A percentile compares a stretch with the other conserved stretches of the same genome.
Conservation (phyloP, 2,797 vertebrate species). For the Hydrophis major region DNA sequence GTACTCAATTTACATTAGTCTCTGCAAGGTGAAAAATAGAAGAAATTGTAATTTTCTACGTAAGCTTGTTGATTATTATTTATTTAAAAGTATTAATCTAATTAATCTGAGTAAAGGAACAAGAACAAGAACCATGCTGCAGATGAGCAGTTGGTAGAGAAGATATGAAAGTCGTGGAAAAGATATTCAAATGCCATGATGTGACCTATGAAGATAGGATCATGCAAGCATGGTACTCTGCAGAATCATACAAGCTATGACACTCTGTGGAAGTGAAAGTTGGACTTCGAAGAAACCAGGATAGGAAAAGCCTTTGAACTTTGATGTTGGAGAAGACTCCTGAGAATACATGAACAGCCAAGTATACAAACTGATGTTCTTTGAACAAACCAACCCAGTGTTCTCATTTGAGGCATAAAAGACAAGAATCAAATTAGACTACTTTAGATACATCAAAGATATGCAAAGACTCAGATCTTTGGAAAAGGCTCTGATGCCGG, state of each 20-base stretch:
- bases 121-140: not conserved
- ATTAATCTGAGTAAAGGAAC: not conserved
- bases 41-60: not conserved
- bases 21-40: not conserved
- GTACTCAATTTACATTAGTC: not conserved
- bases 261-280: not conserved
- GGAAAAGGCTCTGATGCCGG: not conserved
- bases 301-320: not conserved
- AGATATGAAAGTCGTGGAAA: not conserved
- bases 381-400: not conserved
- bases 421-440: not conserved
- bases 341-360: not conserved
- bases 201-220: not conserved
- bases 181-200: not conserved
- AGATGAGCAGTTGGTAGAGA: not conserved
- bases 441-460: not conserved
- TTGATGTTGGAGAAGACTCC: not conserved
- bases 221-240: not conserved
- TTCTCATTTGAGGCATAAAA: not conserved
- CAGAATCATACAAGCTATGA: not conserved
- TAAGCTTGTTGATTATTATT: not conserved
- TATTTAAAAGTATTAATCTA: not conserved
- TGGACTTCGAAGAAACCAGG: not conserved
- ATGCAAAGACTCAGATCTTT: not conserved
- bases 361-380: not conserved